phyloP scores from a whole-genome alignment of 2,113 vertebrate genomes.

The Hemiprocne comata region DNA sequence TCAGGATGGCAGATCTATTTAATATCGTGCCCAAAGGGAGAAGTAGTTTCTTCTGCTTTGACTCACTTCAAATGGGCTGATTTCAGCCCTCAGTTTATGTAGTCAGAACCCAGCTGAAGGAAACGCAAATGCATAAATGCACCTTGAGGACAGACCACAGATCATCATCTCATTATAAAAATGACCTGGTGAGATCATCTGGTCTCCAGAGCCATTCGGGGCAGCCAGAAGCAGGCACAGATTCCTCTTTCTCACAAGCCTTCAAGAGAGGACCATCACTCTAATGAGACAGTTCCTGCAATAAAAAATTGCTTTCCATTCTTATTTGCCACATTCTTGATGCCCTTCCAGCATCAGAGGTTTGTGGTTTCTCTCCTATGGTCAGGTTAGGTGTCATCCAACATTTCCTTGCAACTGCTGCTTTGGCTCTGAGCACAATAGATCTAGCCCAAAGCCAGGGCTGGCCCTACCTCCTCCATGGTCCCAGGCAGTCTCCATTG shows the following conservation, averaged over 20 bases:
- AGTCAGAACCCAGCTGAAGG: not conserved
- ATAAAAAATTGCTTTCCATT: not conserved
- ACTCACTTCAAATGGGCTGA: not conserved
- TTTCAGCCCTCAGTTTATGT: conserved; percentile 11
- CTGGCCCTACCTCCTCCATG: not conserved
- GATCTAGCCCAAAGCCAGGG: not conserved
- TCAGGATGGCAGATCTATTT: not conserved
- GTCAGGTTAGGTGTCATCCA: not conserved
- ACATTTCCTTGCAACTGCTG: not conserved
- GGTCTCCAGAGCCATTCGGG: not conserved
- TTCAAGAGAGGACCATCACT: not conserved
- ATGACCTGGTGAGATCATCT: not conserved
- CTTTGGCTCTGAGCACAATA: not conserved
- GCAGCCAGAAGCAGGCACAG: not conserved
- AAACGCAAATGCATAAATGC: not conserved
- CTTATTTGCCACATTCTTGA: not conserved
- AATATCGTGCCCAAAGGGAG: not conserved
- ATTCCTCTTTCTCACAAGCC: not conserved
- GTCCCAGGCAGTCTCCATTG: not conserved
- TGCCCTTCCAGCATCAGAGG: not conserved
- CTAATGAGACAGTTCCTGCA: not conserved
- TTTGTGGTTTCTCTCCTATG: not conserved
- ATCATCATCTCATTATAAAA: not conserved
- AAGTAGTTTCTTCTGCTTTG: conserved; percentile 16
- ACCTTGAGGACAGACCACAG: not conserved